Evolutionary conservation across 2,797 vertebrate genomes (phyloP).

Genomic region (Urocyon cinereoargenteus): DNA sequence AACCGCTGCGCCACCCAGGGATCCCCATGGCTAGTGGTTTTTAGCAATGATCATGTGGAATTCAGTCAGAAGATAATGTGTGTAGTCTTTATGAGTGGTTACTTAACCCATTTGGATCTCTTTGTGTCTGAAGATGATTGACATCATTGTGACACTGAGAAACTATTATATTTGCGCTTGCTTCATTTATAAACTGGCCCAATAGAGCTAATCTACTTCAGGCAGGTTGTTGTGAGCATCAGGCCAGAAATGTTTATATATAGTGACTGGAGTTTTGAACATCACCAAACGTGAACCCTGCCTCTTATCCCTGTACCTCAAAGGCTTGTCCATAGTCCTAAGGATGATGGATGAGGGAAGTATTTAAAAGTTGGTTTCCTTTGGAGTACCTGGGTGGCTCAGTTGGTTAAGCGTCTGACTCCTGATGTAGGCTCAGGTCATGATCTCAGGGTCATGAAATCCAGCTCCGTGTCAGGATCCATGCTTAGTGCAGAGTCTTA

Average conservation of each 20-base stretch:
- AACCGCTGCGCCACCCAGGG: too few species aligned
- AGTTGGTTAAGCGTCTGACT: background rate
- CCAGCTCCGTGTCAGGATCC: fast-evolving
- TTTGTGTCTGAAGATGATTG: background rate
- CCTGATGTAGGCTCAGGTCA: background rate
- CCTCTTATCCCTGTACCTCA: background rate
- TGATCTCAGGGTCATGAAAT: background rate
- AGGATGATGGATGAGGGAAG: background rate
- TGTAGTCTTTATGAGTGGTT: background rate
- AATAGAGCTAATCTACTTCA: background rate
- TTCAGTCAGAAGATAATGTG: background rate
- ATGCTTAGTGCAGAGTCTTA: background rate
- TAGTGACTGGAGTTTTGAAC: background rate
- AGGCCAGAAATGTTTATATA: background rate
- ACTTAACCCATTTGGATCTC: background rate
- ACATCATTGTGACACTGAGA: conserved; percentile 47
- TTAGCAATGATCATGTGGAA: background rate
- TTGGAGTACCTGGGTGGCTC: background rate
- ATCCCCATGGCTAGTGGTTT: background rate
- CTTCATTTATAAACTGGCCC: background rate
- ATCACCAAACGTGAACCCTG: background rate
- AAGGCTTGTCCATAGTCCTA: background rate
- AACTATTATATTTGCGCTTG: conserved; percentile 1
- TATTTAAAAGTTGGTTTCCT: conserved; percentile 27
- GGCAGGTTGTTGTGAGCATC: background rate